These are phyloP conservation scores for Oceanodroma leucorhoa DNA, from an alignment of 2,797 vertebrate genomes.

Conservation along the genomic window DNA sequence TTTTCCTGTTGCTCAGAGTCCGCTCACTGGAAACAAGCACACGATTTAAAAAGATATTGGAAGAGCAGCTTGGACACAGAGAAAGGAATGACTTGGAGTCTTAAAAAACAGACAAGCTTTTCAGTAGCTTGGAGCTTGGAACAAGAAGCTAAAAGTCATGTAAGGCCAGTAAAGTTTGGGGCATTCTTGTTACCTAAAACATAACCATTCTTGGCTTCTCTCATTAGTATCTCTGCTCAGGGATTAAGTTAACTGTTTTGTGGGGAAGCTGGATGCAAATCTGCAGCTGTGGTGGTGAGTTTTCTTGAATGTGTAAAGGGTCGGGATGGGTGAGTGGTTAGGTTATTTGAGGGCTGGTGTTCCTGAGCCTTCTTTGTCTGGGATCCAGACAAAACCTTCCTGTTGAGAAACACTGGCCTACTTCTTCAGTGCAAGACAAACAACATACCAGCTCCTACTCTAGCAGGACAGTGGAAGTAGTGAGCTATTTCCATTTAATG, in stretches of 20 bases:
- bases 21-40: constrained; percentile 29
- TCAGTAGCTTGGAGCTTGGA: constrained; percentile 50
- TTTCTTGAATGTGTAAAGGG: neutral
- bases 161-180: constrained; percentile 20
- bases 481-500: neutral
- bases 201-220: neutral
- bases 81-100: constrained; percentile 24
- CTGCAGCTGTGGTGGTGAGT: neutral
- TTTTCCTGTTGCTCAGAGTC: constrained; percentile 20
- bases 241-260: constrained; percentile 37
- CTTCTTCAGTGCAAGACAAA: constrained; percentile 64
- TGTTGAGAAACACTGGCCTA: constrained; percentile 70
- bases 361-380: constrained; percentile 55
- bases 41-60: constrained; percentile 10
- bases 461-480: neutral
- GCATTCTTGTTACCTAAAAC: constrained; percentile 26
- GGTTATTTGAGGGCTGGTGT: constrained; percentile 72
- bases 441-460: constrained; percentile 53
- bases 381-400: constrained; percentile 49
- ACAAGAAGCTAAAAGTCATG: neutral
- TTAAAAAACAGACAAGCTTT: constrained; percentile 43
- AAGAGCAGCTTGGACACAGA: constrained; percentile 25
- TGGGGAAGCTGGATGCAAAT: constrained; percentile 38
- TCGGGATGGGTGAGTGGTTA: neutral
- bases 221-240: neutral